Percentiles rank a stretch among this genome's conserved stretches.
phyloP scores from a whole-genome alignment of 2,888 invertebrate species.

The Copidosoma aretas region DNA sequence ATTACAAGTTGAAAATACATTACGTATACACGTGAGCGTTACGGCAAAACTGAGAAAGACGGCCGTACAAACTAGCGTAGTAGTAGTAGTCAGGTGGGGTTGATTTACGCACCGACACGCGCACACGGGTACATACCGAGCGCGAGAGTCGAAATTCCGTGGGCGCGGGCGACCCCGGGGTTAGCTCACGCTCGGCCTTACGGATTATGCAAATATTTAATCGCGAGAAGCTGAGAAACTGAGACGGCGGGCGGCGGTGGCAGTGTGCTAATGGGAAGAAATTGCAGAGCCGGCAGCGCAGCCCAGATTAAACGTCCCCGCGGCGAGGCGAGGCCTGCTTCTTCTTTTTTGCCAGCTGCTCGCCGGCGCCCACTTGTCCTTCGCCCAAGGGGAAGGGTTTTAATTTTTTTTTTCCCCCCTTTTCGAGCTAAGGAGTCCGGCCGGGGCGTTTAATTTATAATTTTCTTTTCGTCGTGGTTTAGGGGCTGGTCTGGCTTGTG shows the following conservation, averaged over 20 bases:
- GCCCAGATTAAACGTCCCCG: constrained; percentile 56
- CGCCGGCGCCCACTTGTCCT: constrained; percentile 34
- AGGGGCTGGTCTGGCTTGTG: no score
- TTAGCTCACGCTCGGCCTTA: not conserved
- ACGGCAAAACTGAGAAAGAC: no score
- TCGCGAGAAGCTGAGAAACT: constrained; percentile 47
- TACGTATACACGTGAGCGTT: no score
- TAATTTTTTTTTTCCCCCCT: constrained; percentile 56
- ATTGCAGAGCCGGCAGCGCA: constrained; percentile 60
- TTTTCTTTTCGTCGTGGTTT: no score
- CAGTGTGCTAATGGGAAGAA: constrained; percentile 60
- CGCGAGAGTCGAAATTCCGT: no score
- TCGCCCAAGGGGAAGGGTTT: constrained; percentile 56
- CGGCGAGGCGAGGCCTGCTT: constrained; percentile 43
- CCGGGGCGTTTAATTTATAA: no score
- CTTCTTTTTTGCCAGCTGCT: not conserved
- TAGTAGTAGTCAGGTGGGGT: no score
- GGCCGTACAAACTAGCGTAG: no score
- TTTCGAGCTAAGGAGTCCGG: not conserved
- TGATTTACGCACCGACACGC: no score
- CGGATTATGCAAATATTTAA: constrained; percentile 62
- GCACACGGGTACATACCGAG: no score
- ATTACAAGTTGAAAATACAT: no score
- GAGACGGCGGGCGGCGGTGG: constrained; percentile 32
- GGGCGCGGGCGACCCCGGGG: not conserved